phyloP scores from a whole-genome alignment of 2,113 vertebrate species.

The Hassar affinis region DNA sequence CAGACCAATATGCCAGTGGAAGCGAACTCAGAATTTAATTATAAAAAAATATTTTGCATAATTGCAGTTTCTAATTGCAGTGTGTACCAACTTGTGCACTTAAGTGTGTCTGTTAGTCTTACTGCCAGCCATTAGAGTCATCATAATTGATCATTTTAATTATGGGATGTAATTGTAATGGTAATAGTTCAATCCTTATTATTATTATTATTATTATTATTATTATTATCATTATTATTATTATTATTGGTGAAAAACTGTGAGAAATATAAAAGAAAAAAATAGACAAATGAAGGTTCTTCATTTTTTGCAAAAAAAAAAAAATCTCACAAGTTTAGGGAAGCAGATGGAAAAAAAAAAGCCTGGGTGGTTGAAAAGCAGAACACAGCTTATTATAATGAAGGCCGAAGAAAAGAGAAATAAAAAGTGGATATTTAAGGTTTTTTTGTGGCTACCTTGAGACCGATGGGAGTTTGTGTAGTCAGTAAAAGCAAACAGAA shows the following conservation, averaged over 20 bases:
- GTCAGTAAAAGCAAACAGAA: constrained; percentile 77
- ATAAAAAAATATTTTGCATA: neutral
- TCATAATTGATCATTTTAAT: neutral
- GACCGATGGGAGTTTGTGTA: constrained; percentile 72
- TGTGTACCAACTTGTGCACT: neutral
- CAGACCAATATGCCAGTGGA: neutral
- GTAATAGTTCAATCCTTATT: too few species aligned
- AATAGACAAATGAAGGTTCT: neutral
- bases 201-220: constrained; percentile 16
- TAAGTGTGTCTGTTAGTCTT: neutral
- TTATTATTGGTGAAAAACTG: constrained; percentile 44
- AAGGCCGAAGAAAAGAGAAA: constrained; percentile 42
- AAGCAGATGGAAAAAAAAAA: neutral
- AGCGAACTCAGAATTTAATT: neutral
- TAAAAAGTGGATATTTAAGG: constrained; percentile 19
- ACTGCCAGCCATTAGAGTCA: constrained; percentile 4
- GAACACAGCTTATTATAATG: constrained; percentile 16
- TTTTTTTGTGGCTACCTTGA: constrained; percentile 72
- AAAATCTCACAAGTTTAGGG: neutral
- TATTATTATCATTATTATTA: constrained; percentile 45
- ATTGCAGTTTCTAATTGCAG: neutral
- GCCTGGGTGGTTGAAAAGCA: constrained; percentile 16
- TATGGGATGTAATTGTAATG: neutral
- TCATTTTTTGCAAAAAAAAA: neutral
- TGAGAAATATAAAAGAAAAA: constrained; percentile 5